Base-by-base conservation (phyloP, 2,797 vertebrate species). In the Chloroceryle amazona region DNA sequence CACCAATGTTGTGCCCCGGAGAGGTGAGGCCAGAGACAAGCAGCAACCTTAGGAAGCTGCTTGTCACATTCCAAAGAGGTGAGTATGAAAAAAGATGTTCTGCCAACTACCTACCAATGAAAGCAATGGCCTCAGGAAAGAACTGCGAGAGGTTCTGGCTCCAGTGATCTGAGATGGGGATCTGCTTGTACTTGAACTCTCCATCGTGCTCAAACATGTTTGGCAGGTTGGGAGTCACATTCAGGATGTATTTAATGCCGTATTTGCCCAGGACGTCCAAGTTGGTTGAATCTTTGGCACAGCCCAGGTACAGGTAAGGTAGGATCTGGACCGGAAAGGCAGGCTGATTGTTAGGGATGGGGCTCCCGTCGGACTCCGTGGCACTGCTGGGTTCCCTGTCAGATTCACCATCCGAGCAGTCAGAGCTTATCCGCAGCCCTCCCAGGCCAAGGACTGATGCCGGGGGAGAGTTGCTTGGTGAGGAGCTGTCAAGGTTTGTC, bases 141-240 rank as follows among this genome's bases (percentile, higher is more conserved):
- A 99, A 99, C 98, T 99, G 99, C 3, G 99, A 99, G 90, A 99
- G 99, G 97, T 99, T 99, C 98, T 99, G 99, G 98, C 99, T 99
- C 99, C 99, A 99, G 98, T 99, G 99, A 98, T 99, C 99, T 1
- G 99, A 99, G 98, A 99, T 99, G 98, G 99, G 99, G 96, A 99
- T 99, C 98, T 99, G 99, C 97, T 99, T 99, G 98, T 99, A 99
- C 98, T 99, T 99, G 99, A 99, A 99, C 95, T 99, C 99, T 57
- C 99, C 99, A 0, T 99, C 98, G 0, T 99, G 99, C 96, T 99
- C 99, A n/a, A 99, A 99, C 99, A 99, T 99, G 98, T 99, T 99
- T 95, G 99, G 99, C 96, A 99, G 98, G 98, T 99, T 99, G 95
- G 99, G 99, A 75, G 99, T 99, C 95, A 99, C 99, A 62, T 99